These are phyloP conservation scores for Salarias fasciatus DNA, from an alignment of 2,797 vertebrate species.

Conservation along the genomic window DNA sequence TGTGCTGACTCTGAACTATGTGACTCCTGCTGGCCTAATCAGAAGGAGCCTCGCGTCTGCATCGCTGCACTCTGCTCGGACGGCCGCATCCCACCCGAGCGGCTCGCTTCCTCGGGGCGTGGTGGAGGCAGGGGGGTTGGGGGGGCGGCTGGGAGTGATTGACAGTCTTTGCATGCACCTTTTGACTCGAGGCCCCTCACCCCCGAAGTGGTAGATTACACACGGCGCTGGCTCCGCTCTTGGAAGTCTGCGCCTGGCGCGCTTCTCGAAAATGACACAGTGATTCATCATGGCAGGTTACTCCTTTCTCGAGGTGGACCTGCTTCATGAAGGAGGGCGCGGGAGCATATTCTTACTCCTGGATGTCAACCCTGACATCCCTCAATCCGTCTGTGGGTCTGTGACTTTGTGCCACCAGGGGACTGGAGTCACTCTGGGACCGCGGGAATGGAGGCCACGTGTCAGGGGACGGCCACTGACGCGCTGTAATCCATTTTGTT, in stretches of 20 bases:
- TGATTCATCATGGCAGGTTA: constrained; percentile 68
- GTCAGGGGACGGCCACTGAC: constrained; percentile 73
- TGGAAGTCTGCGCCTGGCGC: constrained; percentile 29
- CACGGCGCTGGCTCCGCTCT: constrained; percentile 19
- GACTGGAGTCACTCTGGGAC: constrained; percentile 44
- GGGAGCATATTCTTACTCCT: constrained; percentile 20
- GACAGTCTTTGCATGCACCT: constrained; percentile 58
- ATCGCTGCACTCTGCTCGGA: constrained; percentile 44
- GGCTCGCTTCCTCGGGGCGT: neutral
- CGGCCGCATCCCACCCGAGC: constrained; percentile 22
- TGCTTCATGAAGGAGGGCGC: constrained; percentile 30
- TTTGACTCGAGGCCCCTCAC: constrained; percentile 51
- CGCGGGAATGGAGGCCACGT: constrained; percentile 66
- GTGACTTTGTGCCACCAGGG: constrained; percentile 31
- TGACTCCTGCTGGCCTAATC: constrained; percentile 54
- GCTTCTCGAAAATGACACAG: constrained; percentile 46
- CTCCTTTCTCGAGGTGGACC: constrained; percentile 43
- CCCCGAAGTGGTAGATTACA: constrained; percentile 48
- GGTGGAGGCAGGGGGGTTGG: neutral
- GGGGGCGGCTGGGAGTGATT: constrained; percentile 41
- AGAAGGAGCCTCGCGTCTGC: constrained; percentile 57
- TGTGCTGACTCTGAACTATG: constrained; percentile 45
- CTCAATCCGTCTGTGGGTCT: constrained; percentile 19
- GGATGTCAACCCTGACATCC: constrained; percentile 33
- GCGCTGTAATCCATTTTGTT: constrained; percentile 80